Evolutionary conservation across 2,888 invertebrate genomes (phyloP).

Genomic region (Hemicrepidius hirtus): DNA sequence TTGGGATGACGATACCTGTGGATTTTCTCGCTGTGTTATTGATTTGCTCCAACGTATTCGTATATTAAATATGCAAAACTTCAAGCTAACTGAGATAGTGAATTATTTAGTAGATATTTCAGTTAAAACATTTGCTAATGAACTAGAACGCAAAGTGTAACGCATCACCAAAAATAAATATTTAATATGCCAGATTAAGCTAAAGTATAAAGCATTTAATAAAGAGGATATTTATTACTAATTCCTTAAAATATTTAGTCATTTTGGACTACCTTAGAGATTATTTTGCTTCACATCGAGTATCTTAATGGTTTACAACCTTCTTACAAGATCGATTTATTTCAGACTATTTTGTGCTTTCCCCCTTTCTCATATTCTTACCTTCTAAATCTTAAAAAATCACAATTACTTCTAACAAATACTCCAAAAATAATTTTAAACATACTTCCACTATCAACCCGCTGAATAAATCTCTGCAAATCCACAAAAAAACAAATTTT

Average conservation of each 20-base stretch:
- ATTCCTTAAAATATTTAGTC: slow-evolving; percentile 12
- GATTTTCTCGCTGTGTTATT: slow-evolving; percentile 35
- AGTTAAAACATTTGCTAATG: slow-evolving; percentile 50
- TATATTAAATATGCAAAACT: slow-evolving; percentile 45
- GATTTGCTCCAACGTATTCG: slow-evolving; percentile 25
- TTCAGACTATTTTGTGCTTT: no score
- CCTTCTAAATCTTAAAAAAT: no score
- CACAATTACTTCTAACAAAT: no score
- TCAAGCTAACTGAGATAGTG: slow-evolving; percentile 39
- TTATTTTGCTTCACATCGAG: background rate
- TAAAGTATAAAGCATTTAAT: slow-evolving; percentile 23
- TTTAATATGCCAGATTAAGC: slow-evolving; percentile 29
- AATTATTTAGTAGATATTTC: slow-evolving; percentile 46
- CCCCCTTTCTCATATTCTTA: no score
- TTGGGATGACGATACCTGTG: slow-evolving; percentile 35
- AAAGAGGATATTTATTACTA: slow-evolving; percentile 31
- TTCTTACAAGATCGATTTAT: no score
- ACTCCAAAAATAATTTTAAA: no score
- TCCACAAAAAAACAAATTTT: no score
- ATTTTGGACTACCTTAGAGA: background rate
- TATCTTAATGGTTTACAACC: background rate
- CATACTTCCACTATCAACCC: no score
- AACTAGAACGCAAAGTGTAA: slow-evolving; percentile 42
- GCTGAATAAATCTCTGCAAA: no score
- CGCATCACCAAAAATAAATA: slow-evolving; percentile 43